Conservation (phyloP, 2,888 invertebrate genomes). For the Acanthosepion lycidas region DNA sequence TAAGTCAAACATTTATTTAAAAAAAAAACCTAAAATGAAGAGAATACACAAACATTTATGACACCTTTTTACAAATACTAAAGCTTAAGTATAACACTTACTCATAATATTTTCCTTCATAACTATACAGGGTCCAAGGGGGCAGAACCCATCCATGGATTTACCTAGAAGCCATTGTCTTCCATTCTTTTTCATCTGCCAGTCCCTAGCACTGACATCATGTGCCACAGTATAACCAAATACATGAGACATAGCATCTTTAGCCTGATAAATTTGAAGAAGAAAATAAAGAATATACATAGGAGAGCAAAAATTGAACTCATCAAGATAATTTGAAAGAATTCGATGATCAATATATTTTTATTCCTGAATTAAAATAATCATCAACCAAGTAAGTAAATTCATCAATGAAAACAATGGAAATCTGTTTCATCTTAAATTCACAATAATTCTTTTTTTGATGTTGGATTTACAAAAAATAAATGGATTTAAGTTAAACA, state of each 20-base stretch:
- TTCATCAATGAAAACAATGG: too few relatives aligned
- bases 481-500: too few relatives aligned
- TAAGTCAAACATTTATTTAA: too few relatives aligned
- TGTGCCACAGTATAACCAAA: conserved; percentile 91
- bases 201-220: conserved; percentile 90
- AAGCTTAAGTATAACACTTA: conserved; percentile 48
- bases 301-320: not conserved
- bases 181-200: conserved; percentile 87
- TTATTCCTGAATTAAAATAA: not conserved
- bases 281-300: not conserved
- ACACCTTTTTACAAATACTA: too few relatives aligned
- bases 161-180: conserved; percentile 85
- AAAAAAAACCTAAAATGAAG: too few relatives aligned
- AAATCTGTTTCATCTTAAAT: too few relatives aligned
- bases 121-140: conserved; percentile 87
- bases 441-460: too few relatives aligned
- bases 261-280: conserved; percentile 74
- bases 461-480: too few relatives aligned
- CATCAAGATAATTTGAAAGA: not conserved
- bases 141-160: conserved; percentile 92
- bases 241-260: conserved; percentile 83
- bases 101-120: conserved; percentile 80
- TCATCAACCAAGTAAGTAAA: not conserved
- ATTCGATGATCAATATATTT: not conserved
- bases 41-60: too few relatives aligned